Percentiles rank a stretch among this genome's conserved stretches.
Evolutionary conservation across 2,113 vertebrate genomes (phyloP).

Genomic region (Nestor notabilis): DNA sequence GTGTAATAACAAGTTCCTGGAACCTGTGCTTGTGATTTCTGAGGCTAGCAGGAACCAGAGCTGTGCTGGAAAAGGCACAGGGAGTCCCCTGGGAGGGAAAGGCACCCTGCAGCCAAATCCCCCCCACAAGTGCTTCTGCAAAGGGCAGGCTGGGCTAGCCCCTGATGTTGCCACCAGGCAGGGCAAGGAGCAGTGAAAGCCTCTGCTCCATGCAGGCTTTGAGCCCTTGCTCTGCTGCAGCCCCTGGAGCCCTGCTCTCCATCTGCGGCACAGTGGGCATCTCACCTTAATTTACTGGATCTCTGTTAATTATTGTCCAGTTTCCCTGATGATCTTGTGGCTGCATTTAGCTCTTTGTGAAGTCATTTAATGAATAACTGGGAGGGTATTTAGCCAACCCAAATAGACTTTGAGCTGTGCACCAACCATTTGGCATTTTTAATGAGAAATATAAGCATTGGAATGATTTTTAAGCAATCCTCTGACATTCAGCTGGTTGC

Average conservation of each 20-base stretch:
- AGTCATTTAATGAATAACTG: background rate
- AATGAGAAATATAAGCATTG: background rate
- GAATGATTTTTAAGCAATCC: background rate
- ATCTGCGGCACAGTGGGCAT: background rate
- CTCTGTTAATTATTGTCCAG: background rate
- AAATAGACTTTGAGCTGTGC: background rate
- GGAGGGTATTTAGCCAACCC: background rate
- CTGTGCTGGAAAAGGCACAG: background rate
- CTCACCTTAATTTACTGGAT: background rate
- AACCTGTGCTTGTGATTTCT: background rate
- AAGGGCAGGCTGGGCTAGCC: background rate
- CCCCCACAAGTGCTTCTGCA: rapidly evolving
- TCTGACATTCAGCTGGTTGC: background rate
- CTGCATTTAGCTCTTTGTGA: background rate
- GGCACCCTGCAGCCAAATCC: background rate
- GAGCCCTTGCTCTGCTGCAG: background rate
- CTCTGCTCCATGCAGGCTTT: background rate
- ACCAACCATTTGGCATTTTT: background rate
- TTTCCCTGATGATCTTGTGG: background rate
- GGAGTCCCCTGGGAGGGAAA: background rate
- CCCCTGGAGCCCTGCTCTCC: background rate
- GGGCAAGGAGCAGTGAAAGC: background rate
- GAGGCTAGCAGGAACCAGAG: background rate
- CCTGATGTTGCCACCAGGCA: background rate
- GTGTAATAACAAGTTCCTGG: background rate